Evolutionary conservation across 2,888 invertebrate species (phyloP).

Genomic region (Hesperia comma): DNA sequence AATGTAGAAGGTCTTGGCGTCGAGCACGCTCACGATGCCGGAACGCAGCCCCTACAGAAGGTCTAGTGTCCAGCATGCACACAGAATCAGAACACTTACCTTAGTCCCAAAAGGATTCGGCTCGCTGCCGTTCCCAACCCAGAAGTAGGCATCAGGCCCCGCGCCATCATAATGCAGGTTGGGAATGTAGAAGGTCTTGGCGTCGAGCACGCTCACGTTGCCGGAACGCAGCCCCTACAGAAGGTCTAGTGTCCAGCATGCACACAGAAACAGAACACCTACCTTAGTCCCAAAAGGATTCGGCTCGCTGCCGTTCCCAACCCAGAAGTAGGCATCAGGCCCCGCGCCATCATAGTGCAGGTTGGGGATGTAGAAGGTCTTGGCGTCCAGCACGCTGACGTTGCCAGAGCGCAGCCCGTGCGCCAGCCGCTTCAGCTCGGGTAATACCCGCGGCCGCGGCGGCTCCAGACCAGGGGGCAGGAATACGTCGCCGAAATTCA

Average conservation of each 20-base stretch:
- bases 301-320: slow-evolving; percentile 94
- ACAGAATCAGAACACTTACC: too few species aligned
- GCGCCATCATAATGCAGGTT: too few species aligned
- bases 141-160: too few species aligned
- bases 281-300: slow-evolving; percentile 92
- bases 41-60: slow-evolving; percentile 95
- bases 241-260: too few species aligned
- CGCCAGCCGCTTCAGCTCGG: slow-evolving; percentile 93
- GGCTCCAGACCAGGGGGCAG: slow-evolving; percentile 90
- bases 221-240: slow-evolving; percentile 95
- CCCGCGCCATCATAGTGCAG: slow-evolving; percentile 96
- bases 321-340: slow-evolving; percentile 97
- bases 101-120: slow-evolving; percentile 91
- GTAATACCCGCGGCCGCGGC: slow-evolving; percentile 91
- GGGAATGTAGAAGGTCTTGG: too few species aligned
- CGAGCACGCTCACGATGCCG: slow-evolving; percentile 96
- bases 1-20: too few species aligned
- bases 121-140: too few species aligned
- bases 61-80: too few species aligned
- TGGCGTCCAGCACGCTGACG: slow-evolving; percentile 95
- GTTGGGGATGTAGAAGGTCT: slow-evolving; percentile 96
- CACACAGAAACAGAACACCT: slow-evolving; percentile 32
- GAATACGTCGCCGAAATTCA: slow-evolving; percentile 94
- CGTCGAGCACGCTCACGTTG: slow-evolving; percentile 95
- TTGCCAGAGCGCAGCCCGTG: slow-evolving; percentile 96